Evolutionary conservation across 2,888 invertebrate genomes (phyloP), one percentile per base, ranked within the genome.

Genomic region (Brenthis ino): DNA sequence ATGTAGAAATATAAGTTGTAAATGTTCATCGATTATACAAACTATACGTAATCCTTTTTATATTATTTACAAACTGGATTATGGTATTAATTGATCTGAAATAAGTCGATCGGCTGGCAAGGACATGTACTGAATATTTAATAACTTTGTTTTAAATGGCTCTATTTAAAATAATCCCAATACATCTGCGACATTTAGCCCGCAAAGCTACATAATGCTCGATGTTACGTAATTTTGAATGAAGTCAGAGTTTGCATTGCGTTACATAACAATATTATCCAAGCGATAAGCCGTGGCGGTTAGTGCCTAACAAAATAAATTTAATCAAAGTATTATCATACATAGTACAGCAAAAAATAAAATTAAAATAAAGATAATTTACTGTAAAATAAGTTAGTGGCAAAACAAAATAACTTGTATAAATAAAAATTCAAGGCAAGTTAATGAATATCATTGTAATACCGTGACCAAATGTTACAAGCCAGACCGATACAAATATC

Each of bases 191-290:
- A 85, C 84, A 86, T 85, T 85, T 80, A 68, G 83, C 82, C 79
- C 79, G 80, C 79, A 76, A 77, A 73, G 81, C 83, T 80, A 83
- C 81, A 83, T 84, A 85, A 84, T 83, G 81, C 79, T 70, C 69
- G 58, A 65, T 55, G 78, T 89, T 88, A 85, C 79, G 80, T 87
- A 87, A 88, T 76, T 70, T 71, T 74, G 79, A 82, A 82, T 81
- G 80, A 81, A 87, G 84, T 83, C 82, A 81, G 77, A 84, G 84
- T 84, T 84, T 82, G 82, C 79, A 79, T 82, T 82, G 75, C 76
- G 72, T 89, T 87, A 85, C 76, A 77, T 85, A 88, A 88, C 71
- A 69, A 67, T 58, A 70, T 74, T 79, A 77, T 74, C 75, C 77
- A 78, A 83, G 85, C 79, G 78, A 85, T 76, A 73, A 83, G 83